Percentiles rank a stretch among this genome's conserved stretches.
phyloP scores from a whole-genome alignment of 92 coral and sea anemone genomes.

The Hydrozoanthus gracilis region DNA sequence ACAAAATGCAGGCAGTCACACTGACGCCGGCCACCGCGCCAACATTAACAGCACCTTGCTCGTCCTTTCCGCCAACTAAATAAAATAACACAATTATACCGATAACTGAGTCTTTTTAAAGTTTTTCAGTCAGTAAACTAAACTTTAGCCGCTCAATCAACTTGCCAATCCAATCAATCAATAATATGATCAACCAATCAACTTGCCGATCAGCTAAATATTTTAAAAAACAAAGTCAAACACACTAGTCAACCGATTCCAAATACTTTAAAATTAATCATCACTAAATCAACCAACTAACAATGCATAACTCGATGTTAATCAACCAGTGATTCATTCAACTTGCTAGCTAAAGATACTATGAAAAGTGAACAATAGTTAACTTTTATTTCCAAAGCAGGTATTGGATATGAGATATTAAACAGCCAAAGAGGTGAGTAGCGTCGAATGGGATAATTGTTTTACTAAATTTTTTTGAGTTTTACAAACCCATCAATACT shows the following conservation, averaged over 20 bases:
- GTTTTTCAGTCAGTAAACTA: not conserved
- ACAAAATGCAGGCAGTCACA: slow-evolving; percentile 75
- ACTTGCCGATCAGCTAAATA: not conserved
- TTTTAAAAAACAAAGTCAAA: not conserved
- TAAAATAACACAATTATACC: not conserved
- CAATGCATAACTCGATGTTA: too few relatives aligned
- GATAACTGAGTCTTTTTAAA: not conserved
- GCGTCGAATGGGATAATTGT: too few relatives aligned
- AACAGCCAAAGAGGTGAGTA: too few relatives aligned
- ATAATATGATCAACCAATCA: not conserved
- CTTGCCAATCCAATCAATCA: not conserved
- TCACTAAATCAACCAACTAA: not conserved
- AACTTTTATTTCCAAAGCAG: too few relatives aligned
- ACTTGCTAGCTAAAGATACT: not conserved
- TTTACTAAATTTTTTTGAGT: too few relatives aligned
- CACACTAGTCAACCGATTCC: too few relatives aligned
- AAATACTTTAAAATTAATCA: too few relatives aligned
- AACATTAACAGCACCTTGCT: slow-evolving; percentile 40
- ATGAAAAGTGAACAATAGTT: too few relatives aligned
- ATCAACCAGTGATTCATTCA: not conserved
- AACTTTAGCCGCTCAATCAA: too few relatives aligned
- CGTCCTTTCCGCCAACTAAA: not conserved
- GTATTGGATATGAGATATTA: too few relatives aligned
- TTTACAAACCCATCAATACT: too few relatives aligned
- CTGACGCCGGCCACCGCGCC: slow-evolving; percentile 89